phyloP scores from a whole-genome alignment of 2,113 vertebrate genomes.

The Trogon surrucura region DNA sequence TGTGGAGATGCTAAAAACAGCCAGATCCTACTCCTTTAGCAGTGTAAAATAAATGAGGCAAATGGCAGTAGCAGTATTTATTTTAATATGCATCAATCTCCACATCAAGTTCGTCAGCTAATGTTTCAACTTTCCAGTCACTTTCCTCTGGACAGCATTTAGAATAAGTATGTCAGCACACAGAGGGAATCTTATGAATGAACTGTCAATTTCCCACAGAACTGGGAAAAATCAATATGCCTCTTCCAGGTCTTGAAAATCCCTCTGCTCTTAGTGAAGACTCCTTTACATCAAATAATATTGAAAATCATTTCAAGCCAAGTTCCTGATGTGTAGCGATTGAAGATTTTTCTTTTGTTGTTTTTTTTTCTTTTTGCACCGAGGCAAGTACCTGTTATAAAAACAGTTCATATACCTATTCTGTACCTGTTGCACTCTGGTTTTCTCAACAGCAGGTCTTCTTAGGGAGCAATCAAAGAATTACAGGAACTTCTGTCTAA shows the following conservation, averaged over 20 bases:
- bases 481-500: neutral
- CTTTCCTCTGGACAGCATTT: slow-evolving; percentile 53
- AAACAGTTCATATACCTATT: neutral
- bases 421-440: neutral
- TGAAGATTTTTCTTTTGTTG: neutral
- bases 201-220: slow-evolving; percentile 67
- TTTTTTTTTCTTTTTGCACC: neutral
- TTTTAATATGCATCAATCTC: neutral
- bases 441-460: neutral
- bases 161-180: slow-evolving; percentile 53
- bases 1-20: neutral
- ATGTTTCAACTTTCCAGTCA: slow-evolving; percentile 30
- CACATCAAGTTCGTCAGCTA: slow-evolving; percentile 8
- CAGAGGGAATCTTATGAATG: slow-evolving; percentile 57
- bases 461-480: neutral
- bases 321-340: neutral
- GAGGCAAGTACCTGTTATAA: neutral
- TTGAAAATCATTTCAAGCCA: slow-evolving; percentile 18
- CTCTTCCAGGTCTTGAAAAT: slow-evolving; percentile 62
- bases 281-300: slow-evolving; percentile 29
- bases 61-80: neutral
- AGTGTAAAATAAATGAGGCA: neutral
- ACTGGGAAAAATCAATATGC: slow-evolving; percentile 62
- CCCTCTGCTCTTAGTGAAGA: slow-evolving; percentile 40
- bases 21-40: neutral